Evolutionary conservation across 2,113 vertebrate genomes (phyloP), one percentile per base, ranked within the genome.

Genomic region (Rhynchomys soricoides): DNA sequence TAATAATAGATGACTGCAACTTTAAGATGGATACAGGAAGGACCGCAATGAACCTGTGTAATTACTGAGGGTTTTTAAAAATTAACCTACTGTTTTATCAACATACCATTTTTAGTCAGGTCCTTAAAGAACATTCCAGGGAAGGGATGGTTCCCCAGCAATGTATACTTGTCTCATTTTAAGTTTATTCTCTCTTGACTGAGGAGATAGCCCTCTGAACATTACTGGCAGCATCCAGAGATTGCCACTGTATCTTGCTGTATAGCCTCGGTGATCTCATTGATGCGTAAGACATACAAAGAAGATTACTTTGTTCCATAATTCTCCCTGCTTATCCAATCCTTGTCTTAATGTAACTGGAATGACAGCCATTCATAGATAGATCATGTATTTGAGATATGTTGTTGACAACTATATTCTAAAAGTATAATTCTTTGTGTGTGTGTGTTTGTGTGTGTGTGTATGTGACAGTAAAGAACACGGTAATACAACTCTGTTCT

Each of bases 101-200:
- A 79, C 21, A 12, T 22, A 16, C 37, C 86, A 0, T 43, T 86
- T 96, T 93, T 89, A 81, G 31, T 43, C 81, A 86, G 50, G 37
- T 21, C 66, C 43, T 75, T 40, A 96, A 95, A 86, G 37, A 93
- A 31, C 73, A 89, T 64, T 83, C 93, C 92, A 89, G 66, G 66
- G 81, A 50, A 95, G 26, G 75, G 52, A 91, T 50, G 24, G 40
- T 26, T 90, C n/a, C 59, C 70, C 64, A 82, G 45, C 26, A 73
- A 40, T 31, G 24, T 24, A 8, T 57, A 31, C 34, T 68, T 74
- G 70, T 68, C 71, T 93, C 52, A 52, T 79, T 88, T 50, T 77
- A 92, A 73, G 7, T 68, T 96, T 64, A 86, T 91, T 93, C 40
- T 93, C 37, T 31, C 34, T 62, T 45, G 64, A 78, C 31, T n/a